Evolutionary conservation across 2,888 invertebrate species (phyloP).

Genomic region (Heteromurus nitidus): DNA sequence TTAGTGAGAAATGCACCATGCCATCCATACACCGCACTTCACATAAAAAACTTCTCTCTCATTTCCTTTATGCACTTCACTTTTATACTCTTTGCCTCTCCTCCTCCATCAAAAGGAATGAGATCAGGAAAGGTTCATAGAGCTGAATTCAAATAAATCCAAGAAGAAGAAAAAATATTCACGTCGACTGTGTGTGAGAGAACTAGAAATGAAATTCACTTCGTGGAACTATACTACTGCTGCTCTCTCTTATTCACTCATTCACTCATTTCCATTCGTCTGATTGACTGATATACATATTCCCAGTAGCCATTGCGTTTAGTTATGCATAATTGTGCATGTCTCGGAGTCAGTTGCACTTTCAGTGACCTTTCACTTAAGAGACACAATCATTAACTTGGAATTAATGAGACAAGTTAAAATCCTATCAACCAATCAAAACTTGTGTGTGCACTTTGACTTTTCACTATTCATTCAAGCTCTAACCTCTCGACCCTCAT

Average conservation of each 20-base stretch:
- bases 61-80: slow-evolving; percentile 24
- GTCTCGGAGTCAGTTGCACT: too few species aligned
- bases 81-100: neutral
- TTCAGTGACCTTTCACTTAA: too few species aligned
- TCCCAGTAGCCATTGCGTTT: too few species aligned
- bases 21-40: slow-evolving; percentile 15
- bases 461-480: too few species aligned
- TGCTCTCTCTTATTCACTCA: neutral
- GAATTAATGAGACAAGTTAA: too few species aligned
- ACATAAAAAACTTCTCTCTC: slow-evolving; percentile 25
- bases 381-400: too few species aligned
- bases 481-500: too few species aligned
- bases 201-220: slow-evolving; percentile 4
- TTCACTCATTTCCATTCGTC: neutral
- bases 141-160: slow-evolving; percentile 40
- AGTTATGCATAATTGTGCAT: too few species aligned
- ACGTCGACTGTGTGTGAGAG: neutral
- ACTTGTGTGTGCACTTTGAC: too few species aligned
- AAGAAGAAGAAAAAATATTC: slow-evolving; percentile 20
- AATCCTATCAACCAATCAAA: too few species aligned
- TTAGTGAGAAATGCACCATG: too few species aligned
- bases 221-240: neutral
- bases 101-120: slow-evolving; percentile 26
- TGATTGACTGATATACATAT: slow-evolving; percentile 6
- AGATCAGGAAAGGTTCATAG: slow-evolving; percentile 13